Percentiles rank a stretch among this genome's conserved stretches.
Conservation (phyloP, 1,140 invertebrate species). For the Drosophila serrata region DNA sequence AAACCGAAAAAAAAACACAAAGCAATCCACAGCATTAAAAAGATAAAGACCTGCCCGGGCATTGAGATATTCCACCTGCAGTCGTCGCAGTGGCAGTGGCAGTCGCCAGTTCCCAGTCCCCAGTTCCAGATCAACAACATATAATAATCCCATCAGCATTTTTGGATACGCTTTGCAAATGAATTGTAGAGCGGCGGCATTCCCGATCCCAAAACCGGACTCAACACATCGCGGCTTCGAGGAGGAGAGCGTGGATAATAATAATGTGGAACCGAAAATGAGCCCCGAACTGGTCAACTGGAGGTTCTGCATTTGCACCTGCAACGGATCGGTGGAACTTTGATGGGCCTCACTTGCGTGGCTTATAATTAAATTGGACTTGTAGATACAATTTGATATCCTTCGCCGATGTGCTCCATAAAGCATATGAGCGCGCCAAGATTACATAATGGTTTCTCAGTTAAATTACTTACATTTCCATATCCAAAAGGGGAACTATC, state of each 20-base stretch:
- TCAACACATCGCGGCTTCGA: slow-evolving; percentile 31
- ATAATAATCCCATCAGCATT: slow-evolving; percentile 84
- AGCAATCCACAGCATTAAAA: slow-evolving; percentile 71
- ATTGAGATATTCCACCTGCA: slow-evolving; percentile 79
- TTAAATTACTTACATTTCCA: slow-evolving; percentile 48
- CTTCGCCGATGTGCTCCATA: slow-evolving; percentile 67
- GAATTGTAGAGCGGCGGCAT: slow-evolving; percentile 71
- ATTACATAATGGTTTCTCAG: slow-evolving; percentile 53
- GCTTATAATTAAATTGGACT: slow-evolving; percentile 83
- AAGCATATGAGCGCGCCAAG: slow-evolving; percentile 62
- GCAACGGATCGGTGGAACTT: slow-evolving; percentile 59
- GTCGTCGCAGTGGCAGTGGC: slow-evolving; percentile 29
- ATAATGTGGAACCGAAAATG: slow-evolving; percentile 83
- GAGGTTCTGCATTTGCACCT: slow-evolving; percentile 76
- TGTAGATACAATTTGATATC: slow-evolving; percentile 79
- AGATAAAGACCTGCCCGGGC: slow-evolving; percentile 65
- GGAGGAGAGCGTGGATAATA: slow-evolving; percentile 73
- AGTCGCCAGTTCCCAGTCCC: slow-evolving; percentile 13
- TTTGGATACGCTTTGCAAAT: slow-evolving; percentile 84
- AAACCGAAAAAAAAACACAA: slow-evolving; percentile 49
- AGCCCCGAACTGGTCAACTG: slow-evolving; percentile 48
- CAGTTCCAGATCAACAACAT: slow-evolving; percentile 68
- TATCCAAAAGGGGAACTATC: slow-evolving; percentile 12
- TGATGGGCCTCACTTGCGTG: slow-evolving; percentile 64
- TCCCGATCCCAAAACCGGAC: slow-evolving; percentile 41